These are phyloP conservation scores for Indicator indicator DNA, from an alignment of 2,113 vertebrate genomes.

Conservation along the genomic window DNA sequence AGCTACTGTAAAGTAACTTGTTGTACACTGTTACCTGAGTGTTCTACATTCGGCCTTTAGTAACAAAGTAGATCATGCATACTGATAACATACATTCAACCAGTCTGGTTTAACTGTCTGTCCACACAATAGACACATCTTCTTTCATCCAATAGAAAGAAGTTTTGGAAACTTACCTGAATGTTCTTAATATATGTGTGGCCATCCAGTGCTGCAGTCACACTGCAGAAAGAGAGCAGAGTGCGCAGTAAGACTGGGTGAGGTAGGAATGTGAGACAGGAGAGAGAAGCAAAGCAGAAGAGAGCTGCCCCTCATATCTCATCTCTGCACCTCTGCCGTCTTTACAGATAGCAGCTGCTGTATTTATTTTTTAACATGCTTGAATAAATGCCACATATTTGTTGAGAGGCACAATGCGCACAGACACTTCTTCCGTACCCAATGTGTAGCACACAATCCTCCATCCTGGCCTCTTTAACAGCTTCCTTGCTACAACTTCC, in stretches of 20 bases:
- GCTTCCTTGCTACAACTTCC: background rate
- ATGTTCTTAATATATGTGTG: background rate
- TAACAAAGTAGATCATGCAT: background rate
- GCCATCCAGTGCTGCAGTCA: too few relatives aligned
- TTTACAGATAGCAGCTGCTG: background rate
- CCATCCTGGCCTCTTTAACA: background rate
- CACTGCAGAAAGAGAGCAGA: background rate
- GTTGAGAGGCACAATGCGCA: fast-evolving
- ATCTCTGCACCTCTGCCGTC: background rate
- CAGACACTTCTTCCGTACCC: background rate
- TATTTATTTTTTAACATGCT: background rate
- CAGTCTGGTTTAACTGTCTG: background rate
- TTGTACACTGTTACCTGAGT: background rate
- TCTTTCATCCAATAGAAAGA: background rate
- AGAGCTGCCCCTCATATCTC: background rate
- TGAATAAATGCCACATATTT: background rate
- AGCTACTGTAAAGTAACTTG: background rate
- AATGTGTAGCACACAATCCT: background rate
- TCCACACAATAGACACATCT: background rate
- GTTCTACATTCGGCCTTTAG: background rate
- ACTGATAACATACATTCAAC: background rate
- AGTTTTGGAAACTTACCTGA: background rate
- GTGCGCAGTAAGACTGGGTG: too few relatives aligned
- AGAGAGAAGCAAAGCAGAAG: background rate
- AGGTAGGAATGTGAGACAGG: fast-evolving